Base-by-base conservation (phyloP, 2,888 invertebrate genomes). In the Mactromeris polynyma region DNA sequence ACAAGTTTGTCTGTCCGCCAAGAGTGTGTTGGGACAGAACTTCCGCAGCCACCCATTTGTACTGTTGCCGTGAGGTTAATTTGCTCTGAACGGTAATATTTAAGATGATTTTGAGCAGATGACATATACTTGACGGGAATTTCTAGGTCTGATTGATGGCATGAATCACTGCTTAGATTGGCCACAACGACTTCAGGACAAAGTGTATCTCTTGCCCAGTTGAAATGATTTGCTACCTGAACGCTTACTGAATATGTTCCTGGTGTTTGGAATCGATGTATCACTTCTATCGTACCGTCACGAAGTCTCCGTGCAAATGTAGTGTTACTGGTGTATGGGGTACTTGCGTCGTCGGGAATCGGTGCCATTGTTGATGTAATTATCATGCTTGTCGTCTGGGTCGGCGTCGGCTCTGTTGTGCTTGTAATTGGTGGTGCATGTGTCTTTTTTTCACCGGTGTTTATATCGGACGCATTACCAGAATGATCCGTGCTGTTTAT, bases 111-210 rank as follows among this genome's bases (percentile, higher is more conserved):
- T 7, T 77, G 38, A 1, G 46, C 42, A 33, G 92, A 81, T 26
- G 93, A 92, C 17, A 81, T 46, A n/a, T 89, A 81, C n/a, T 89
- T 88, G n/a, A 40, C 46, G 9, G 36, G 38, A 42, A 93, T 58
- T 14, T 54, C 69, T 46, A 93, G 40, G 21, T 14, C 54, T n/a
- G 93, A 92, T 19, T 58, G 36, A 19, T 85, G 51, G 58, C 94
- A 94, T 0, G 83, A 51, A 26, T 58, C 73, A 6, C 81, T 86
- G n/a, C 81, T 86, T 19, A 86, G 84, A 1, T 83, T 81, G 14
- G 91, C 94, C 0, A 96, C 95, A 36, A 94, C 90, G 2, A 96
- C 92, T 2, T 89, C 89, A 0, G 96, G 96, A 91, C 96, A 96
- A 7, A 96, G 93, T 2, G 81, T 86, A 11, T 95, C 94, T 31